phyloP scores from a whole-genome alignment of 2,113 vertebrate species.

The Lepus americanus region DNA sequence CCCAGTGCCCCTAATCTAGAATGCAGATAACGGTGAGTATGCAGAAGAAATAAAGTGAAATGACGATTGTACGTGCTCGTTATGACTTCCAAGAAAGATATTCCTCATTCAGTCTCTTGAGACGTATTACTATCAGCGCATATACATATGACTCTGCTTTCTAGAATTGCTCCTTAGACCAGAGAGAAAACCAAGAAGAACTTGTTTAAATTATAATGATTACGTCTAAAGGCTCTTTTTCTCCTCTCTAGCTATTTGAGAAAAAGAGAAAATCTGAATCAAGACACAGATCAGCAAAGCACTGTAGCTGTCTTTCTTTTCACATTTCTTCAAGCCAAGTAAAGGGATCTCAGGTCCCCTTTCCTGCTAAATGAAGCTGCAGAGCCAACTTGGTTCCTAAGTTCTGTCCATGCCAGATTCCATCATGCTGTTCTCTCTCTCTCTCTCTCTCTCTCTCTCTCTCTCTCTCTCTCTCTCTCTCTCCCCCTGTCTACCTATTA shows the following conservation, averaged over 20 bases:
- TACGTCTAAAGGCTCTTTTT: conserved; percentile 33
- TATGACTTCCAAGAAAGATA: not conserved
- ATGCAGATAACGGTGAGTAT: not conserved
- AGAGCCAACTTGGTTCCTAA: not conserved
- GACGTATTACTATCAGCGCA: not conserved
- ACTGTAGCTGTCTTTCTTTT: not conserved
- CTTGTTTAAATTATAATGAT: conserved; percentile 30
- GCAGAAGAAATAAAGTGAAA: not conserved
- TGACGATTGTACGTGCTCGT: not conserved
- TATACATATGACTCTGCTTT: not conserved
- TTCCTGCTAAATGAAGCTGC: not conserved
- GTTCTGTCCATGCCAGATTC: not conserved
- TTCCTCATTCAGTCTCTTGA: conserved; percentile 20
- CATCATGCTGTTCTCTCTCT: not conserved
- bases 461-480: too few species aligned
- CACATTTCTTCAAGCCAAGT: not conserved
- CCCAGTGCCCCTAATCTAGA: not conserved
- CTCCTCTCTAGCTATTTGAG: not conserved
- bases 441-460: too few species aligned
- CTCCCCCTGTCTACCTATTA: too few species aligned
- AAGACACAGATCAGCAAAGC: conserved; percentile 19
- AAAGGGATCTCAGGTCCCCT: not conserved
- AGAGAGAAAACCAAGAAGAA: conserved; percentile 30
- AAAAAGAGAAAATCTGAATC: not conserved
- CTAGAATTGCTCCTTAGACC: not conserved